Conservation (phyloP, 2,888 invertebrate genomes). For the Latrodectus hesperus region DNA sequence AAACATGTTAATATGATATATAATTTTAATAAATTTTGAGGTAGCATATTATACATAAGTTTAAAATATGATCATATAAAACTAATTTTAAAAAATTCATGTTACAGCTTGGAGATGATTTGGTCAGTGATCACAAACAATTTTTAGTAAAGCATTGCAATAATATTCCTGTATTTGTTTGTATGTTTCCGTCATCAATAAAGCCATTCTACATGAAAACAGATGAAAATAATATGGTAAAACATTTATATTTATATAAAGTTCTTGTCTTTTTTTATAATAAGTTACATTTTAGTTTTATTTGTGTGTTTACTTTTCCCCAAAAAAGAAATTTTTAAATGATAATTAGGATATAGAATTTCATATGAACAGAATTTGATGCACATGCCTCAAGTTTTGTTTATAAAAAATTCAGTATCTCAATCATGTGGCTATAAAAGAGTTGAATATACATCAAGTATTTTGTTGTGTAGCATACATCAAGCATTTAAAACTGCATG, state of each 20-base stretch:
- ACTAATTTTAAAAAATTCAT: too few species aligned
- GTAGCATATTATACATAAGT: too few species aligned
- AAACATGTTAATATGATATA: too few species aligned
- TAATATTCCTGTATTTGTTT: slow-evolving; percentile 87
- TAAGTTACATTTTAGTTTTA: background rate
- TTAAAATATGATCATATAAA: too few species aligned
- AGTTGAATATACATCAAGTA: too few species aligned
- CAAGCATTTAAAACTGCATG: too few species aligned
- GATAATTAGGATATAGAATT: background rate
- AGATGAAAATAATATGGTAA: slow-evolving; percentile 78
- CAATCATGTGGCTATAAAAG: too few species aligned
- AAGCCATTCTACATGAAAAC: slow-evolving; percentile 97
- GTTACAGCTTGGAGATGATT: slow-evolving; percentile 79
- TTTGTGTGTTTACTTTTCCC: background rate
- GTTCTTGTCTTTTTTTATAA: background rate
- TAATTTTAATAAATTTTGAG: too few species aligned
- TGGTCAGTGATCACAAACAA: slow-evolving; percentile 93
- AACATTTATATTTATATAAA: slow-evolving; percentile 74
- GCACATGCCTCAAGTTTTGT: too few species aligned
- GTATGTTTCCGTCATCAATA: slow-evolving; percentile 88
- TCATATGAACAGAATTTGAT: background rate
- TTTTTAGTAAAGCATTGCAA: slow-evolving; percentile 84
- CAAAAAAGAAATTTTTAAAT: background rate
- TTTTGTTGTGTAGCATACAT: too few species aligned
- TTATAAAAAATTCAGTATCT: too few species aligned